Percentiles rank a stretch among this genome's conserved stretches.
These are phyloP conservation scores for Drosophila anomalata DNA, from an alignment of 2,888 invertebrate species.

Conservation along the genomic window DNA sequence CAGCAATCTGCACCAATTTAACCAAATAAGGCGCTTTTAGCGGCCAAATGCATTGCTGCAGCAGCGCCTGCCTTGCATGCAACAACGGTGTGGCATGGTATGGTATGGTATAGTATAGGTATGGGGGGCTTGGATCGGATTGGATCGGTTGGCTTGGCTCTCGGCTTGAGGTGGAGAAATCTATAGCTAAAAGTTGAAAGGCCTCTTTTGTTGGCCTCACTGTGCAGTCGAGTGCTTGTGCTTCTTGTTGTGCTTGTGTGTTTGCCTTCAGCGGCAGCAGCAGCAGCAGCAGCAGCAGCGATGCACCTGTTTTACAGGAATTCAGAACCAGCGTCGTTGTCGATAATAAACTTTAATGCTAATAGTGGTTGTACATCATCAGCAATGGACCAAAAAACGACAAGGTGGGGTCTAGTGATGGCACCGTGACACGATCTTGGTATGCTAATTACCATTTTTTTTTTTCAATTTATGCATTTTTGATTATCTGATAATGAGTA, in stretches of 20 bases:
- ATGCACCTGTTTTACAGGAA: slow-evolving; percentile 81
- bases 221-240: slow-evolving; percentile 12
- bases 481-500: neutral
- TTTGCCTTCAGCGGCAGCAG: no score
- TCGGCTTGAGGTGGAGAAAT: slow-evolving; percentile 53
- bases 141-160: neutral
- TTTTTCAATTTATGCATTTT: neutral
- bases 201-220: slow-evolving; percentile 50
- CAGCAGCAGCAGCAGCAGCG: slow-evolving; percentile 6
- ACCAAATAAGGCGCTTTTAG: slow-evolving; percentile 81
- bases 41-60: slow-evolving; percentile 70
- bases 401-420: slow-evolving; percentile 33
- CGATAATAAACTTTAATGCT: slow-evolving; percentile 82
- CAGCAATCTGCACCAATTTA: slow-evolving; percentile 80
- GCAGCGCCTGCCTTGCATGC: slow-evolving; percentile 66
- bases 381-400: slow-evolving; percentile 70
- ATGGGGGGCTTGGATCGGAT: neutral
- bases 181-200: slow-evolving; percentile 66
- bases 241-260: slow-evolving; percentile 7
- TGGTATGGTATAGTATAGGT: slow-evolving; percentile 2
- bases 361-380: slow-evolving; percentile 81
- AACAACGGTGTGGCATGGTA: slow-evolving; percentile 39
- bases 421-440: slow-evolving; percentile 27
- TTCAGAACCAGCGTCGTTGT: slow-evolving; percentile 73
- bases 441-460: neutral